phyloP scores from a whole-genome alignment of 2,113 vertebrate genomes.

The Dasyprocta punctata region DNA sequence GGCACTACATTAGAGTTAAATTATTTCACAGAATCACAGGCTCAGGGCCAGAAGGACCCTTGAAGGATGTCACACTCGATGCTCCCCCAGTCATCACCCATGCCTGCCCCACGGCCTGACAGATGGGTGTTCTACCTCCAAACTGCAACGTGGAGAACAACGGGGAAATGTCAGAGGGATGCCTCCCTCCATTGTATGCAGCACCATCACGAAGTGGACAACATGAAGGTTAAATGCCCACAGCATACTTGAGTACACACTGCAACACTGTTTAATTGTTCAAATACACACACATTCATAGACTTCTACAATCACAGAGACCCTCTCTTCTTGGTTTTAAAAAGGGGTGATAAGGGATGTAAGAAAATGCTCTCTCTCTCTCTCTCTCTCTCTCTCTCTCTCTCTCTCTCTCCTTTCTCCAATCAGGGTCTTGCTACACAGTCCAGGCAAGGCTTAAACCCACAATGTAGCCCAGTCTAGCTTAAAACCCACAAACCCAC shows the following conservation, averaged over 20 bases:
- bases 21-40: constrained; percentile 60
- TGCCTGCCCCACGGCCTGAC: background rate
- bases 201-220: background rate
- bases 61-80: background rate
- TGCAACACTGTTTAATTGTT: background rate
- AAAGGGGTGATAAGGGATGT: background rate
- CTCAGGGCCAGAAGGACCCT: constrained; percentile 65
- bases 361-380: background rate
- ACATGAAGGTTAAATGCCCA: constrained; percentile 5
- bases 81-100: background rate
- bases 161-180: background rate
- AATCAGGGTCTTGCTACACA: background rate
- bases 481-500: background rate
- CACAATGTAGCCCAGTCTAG: background rate
- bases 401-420: background rate
- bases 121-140: constrained; percentile 34
- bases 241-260: background rate
- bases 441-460: background rate
- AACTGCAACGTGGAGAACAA: background rate
- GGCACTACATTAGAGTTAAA: constrained; percentile 69
- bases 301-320: background rate
- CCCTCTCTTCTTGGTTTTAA: background rate
- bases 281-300: too few species aligned
- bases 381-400: background rate
- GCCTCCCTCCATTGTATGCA: background rate